phyloP scores from a whole-genome alignment of 2,113 vertebrate genomes.

The Urocolius indicus region DNA sequence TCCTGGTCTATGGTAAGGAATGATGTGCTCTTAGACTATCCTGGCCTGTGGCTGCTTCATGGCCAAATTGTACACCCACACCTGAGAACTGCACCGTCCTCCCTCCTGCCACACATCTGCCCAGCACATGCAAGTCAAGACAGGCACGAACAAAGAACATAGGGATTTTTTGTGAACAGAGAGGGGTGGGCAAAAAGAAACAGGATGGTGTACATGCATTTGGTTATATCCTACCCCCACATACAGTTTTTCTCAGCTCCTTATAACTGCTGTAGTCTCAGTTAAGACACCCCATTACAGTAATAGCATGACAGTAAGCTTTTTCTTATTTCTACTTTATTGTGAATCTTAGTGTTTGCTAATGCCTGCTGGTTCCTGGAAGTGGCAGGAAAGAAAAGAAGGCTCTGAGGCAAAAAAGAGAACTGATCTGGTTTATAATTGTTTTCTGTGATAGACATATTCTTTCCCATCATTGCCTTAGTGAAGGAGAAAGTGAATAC shows the following conservation, averaged over 20 bases:
- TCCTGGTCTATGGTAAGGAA: neutral
- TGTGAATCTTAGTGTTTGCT: neutral
- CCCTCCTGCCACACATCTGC: neutral
- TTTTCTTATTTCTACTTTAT: neutral
- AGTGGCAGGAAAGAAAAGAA: neutral
- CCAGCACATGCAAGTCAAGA: neutral
- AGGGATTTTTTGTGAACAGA: neutral
- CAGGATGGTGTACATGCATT: fast-evolving
- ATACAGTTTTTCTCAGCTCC: neutral
- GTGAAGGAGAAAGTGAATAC: neutral
- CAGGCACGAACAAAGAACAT: neutral
- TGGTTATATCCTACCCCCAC: neutral
- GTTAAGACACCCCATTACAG: neutral
- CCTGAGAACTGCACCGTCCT: neutral
- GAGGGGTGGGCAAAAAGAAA: neutral
- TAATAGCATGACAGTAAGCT: neutral
- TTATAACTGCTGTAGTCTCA: neutral
- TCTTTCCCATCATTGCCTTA: neutral
- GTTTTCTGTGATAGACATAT: neutral
- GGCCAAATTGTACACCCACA: neutral
- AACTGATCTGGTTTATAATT: neutral
- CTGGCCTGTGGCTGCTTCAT: neutral
- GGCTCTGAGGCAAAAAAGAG: neutral
- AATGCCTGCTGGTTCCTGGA: neutral
- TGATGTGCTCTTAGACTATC: neutral